These are phyloP conservation scores for Lepus oiostolus DNA, from an alignment of 2,797 vertebrate species.

Conservation along the genomic window DNA sequence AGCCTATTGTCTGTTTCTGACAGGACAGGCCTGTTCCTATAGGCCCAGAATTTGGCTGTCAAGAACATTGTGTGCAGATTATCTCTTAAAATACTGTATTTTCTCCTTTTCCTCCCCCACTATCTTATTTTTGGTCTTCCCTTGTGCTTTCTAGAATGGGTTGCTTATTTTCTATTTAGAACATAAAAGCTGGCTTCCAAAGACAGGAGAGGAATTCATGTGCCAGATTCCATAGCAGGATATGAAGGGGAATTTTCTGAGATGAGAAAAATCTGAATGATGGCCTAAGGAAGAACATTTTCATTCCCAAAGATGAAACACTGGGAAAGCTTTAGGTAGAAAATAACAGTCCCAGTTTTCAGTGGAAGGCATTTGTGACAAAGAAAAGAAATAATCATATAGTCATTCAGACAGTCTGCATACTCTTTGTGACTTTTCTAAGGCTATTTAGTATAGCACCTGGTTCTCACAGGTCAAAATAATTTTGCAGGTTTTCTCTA, in stretches of 20 bases:
- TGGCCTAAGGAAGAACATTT: slow-evolving; percentile 35
- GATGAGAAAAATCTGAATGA: not conserved
- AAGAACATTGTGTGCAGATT: slow-evolving; percentile 54
- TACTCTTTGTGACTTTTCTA: not conserved
- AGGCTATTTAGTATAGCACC: not conserved
- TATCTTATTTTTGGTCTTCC: slow-evolving; percentile 80
- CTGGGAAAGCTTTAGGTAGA: not conserved
- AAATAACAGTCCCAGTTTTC: not conserved
- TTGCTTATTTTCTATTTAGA: slow-evolving; percentile 66
- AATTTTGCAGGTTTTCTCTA: not conserved
- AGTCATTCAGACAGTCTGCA: not conserved
- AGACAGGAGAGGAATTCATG: slow-evolving; percentile 50
- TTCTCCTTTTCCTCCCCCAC: slow-evolving; percentile 74
- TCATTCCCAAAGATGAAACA: slow-evolving; percentile 53
- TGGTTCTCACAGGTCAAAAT: not conserved
- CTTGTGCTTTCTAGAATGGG: slow-evolving; percentile 77
- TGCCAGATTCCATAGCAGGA: not conserved
- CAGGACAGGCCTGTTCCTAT: not conserved
- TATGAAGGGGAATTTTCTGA: slow-evolving; percentile 47
- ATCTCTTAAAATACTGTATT: slow-evolving; percentile 61
- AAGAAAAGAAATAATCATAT: not conserved
- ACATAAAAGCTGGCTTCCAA: slow-evolving; percentile 49
- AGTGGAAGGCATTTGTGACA: not conserved
- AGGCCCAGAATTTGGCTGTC: slow-evolving; percentile 66
- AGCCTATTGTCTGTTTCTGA: slow-evolving; percentile 64